A percentile compares a stretch with the other conserved stretches of the same genome.
phyloP scores from a whole-genome alignment of 92 coral and sea anemone species.

The Umimayanthus kanabou region DNA sequence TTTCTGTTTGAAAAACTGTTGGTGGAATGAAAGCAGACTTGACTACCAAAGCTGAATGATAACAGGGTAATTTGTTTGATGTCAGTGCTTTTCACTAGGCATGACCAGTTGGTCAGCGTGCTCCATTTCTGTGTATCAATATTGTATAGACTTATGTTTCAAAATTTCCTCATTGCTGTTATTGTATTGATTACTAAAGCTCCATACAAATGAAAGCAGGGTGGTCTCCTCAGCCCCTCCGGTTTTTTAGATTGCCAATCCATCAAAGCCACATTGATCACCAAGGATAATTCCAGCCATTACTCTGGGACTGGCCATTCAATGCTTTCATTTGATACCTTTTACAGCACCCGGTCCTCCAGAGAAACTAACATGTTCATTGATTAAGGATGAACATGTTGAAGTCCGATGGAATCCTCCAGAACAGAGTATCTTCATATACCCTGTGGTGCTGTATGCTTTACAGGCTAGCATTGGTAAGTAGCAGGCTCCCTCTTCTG shows the following conservation, averaged over 20 bases:
- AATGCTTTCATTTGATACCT: neutral
- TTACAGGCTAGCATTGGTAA: conserved; percentile 83
- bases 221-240: too few species aligned
- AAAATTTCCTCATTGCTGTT: too few species aligned
- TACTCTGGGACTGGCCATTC: neutral
- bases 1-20: too few species aligned
- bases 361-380: conserved; percentile 67
- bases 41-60: too few species aligned
- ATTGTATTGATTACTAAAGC: too few species aligned
- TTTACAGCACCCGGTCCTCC: conserved; percentile 91
- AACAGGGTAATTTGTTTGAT: too few species aligned
- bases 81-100: too few species aligned
- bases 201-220: too few species aligned
- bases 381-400: conserved; percentile 60
- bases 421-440: conserved; percentile 63
- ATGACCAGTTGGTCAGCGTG: neutral
- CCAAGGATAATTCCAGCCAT: too few species aligned
- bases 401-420: conserved; percentile 85
- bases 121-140: neutral
- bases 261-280: too few species aligned
- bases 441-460: conserved; percentile 77
- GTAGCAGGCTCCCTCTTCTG: neutral
- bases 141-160: neutral
- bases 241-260: too few species aligned
- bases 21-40: too few species aligned